These are phyloP conservation scores for Dasyornis broadbenti DNA, from an alignment of 2,113 vertebrate genomes.

Conservation along the genomic window DNA sequence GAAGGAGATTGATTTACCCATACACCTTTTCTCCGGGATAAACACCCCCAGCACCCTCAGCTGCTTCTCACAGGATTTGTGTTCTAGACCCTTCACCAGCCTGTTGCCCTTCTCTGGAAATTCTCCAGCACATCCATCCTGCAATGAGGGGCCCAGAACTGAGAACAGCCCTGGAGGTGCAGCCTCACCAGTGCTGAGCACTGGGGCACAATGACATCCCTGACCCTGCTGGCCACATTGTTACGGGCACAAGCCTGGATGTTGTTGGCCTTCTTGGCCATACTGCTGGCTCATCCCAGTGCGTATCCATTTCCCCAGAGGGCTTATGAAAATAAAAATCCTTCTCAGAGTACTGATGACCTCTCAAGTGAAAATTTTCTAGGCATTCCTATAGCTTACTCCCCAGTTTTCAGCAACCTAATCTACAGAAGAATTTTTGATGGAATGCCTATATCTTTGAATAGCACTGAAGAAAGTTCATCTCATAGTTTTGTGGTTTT, in stretches of 20 bases:
- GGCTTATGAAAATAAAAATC: background rate
- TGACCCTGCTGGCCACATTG: background rate
- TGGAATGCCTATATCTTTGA: background rate
- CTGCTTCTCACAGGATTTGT: background rate
- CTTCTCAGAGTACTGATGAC: background rate
- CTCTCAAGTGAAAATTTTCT: background rate
- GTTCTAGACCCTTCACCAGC: background rate
- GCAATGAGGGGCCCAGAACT: background rate
- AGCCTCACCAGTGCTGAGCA: rapidly evolving
- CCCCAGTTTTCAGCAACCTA: background rate
- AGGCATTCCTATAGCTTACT: background rate
- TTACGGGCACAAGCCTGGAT: background rate
- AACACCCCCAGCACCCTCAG: background rate
- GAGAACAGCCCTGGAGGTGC: rapidly evolving
- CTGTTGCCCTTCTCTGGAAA: background rate
- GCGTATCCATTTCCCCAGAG: background rate
- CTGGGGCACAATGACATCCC: background rate
- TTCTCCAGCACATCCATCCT: rapidly evolving
- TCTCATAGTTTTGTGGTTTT: background rate
- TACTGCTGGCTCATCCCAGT: background rate
- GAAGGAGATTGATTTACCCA: background rate
- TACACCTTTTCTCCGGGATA: background rate
- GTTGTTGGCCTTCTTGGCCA: background rate
- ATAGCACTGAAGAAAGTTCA: background rate
- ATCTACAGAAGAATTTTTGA: background rate